Evolutionary conservation across 1,140 invertebrate species (phyloP), one percentile per base, ranked within the genome.

Genomic region (Macrotrachela quadricornifera): DNA sequence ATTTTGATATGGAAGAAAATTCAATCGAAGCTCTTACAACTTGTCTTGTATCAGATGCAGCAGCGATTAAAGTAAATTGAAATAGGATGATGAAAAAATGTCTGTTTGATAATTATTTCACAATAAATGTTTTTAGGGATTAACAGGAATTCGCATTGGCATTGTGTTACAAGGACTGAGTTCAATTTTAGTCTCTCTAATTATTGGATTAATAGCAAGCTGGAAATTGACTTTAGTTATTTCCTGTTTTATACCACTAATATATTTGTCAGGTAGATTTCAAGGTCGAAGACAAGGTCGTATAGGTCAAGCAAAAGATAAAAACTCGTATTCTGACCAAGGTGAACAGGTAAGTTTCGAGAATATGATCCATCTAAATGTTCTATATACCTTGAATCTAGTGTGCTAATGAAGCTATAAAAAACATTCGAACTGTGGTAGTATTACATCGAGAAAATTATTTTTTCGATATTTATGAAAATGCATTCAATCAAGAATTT

Each of bases 191-290:
- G 67, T 81, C 2, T 78, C 80, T 2, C 73, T 83, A 50, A 64
- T 77, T 0, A 66, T 88, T 39, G 77, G 81, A 1, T 73, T 87
- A 64, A 78, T 75, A 51, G 85, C 78, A 62, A 77, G 81, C 49
- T 84, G 81, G 79, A 80, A 83, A 62, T 71, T 88, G 60, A 81
- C 82, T 0, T 61, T 85, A 1, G 76, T 87, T 1, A 78, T 80
- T 0, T 64, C 81, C 2, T 75, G 77, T 6, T 83, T 83, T 57
- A 74, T 84, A 15, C 85, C 85, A 1, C 60, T 87, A 18, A 79
- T 87, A 1, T 70, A 86, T 9, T 64, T 75, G 0, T 78, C 79
- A 0, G 78, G 83, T 0, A 79, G 80, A 57, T 71, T 85, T 10
- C 14, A 9, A 10, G n/a, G 10, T 40, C 10, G 9, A 14, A 40